These are phyloP conservation scores for Mus caroli DNA, from an alignment of 2,797 vertebrate genomes.

Conservation along the genomic window DNA sequence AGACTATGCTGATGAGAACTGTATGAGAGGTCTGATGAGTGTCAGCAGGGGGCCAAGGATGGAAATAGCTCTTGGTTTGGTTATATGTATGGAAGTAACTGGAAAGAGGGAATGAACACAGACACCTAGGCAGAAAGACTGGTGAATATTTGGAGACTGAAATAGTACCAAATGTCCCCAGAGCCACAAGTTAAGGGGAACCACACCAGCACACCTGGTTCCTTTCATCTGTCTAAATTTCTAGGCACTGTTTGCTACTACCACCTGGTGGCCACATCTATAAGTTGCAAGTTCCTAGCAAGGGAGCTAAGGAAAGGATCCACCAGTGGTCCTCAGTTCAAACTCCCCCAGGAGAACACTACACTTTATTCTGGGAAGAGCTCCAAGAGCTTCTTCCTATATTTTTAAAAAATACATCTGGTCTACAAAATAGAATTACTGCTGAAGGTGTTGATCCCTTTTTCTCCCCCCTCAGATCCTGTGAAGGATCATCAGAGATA, in stretches of 20 bases:
- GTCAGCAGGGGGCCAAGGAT: neutral
- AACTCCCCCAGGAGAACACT: too few species aligned
- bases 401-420: neutral
- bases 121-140: neutral
- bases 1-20: too few species aligned
- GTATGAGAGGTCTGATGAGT: neutral
- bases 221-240: neutral
- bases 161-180: neutral
- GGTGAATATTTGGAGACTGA: neutral
- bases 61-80: neutral
- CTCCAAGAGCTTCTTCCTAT: neutral
- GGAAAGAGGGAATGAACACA: neutral
- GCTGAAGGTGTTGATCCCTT: neutral
- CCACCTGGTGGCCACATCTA: conserved; percentile 85
- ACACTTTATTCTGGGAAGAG: neutral
- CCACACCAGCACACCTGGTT: neutral
- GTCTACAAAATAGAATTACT: neutral
- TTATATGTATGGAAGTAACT: neutral
- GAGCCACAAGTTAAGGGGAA: neutral
- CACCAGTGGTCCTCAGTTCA: neutral
- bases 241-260: conserved; percentile 80
- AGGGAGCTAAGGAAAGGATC: neutral
- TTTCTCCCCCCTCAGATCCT: neutral
- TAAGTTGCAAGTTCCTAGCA: conserved; percentile 62
- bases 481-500: neutral